Base-by-base conservation (phyloP, 23 tunicate genomes). In the Trididemnum nubilum region DNA sequence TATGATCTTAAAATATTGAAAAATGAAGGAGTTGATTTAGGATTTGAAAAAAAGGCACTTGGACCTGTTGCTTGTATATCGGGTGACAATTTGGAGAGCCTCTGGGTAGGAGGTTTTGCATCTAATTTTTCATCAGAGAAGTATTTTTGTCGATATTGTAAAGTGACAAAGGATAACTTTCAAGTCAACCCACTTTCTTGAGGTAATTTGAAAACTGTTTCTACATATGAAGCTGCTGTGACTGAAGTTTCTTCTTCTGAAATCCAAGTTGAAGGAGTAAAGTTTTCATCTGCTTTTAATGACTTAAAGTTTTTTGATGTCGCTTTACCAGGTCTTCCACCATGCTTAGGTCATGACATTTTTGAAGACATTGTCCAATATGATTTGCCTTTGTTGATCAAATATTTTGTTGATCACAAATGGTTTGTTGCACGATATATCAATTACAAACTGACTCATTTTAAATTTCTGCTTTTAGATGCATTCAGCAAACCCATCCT, bases 331-430 rank as follows among this genome's bases (percentile, higher is more conserved):
- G 88, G 88, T 26, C 40, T 84, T 18, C 88, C 88, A 28, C 88
- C 88, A 26, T 84, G 88, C 64, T 37, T 84, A 25, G 88, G 72
- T 31, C 88, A 84, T 51, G 88, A 84, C 31, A 27, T 84, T 23
- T 75, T 84, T 64, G 88, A 84, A 31, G 88, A 82, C n/a, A 74
- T 84, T 2, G 73, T 84, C 4, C 30, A 36, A 32, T 75, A 84
- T 75, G 88, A 84, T 59, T 19, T 84, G 52, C 38, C 69, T 36
- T 34, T 84, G 32, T 76, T 23, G 39, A 76, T 84, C 33, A 84
- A 84, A 24, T 63, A 76, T 64, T 84, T 84, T 50, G 40, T 84
- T 28, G 34, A 38, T 32, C 30, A 44, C 57, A 29, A 30, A 22
- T 84, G 81, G 88, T 84, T 84, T 36, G 37, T 63, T 39, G 1